Evolutionary conservation across 2,113 vertebrate species (phyloP).

Genomic region (Aplodontia rufa): DNA sequence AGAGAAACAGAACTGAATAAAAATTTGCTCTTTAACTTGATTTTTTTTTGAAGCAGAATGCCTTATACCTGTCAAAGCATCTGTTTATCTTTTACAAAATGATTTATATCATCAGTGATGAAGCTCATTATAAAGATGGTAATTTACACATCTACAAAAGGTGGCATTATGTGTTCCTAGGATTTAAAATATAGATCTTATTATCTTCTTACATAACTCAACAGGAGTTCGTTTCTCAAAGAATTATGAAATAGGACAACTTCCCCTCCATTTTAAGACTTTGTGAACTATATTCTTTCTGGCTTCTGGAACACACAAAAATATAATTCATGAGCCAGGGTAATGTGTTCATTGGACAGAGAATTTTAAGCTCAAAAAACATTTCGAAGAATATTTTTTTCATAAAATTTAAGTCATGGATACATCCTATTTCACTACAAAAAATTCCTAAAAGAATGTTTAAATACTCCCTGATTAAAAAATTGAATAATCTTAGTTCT

Average conservation of each 20-base stretch:
- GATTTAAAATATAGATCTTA: constrained; percentile 35
- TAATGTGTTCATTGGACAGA: constrained; percentile 35
- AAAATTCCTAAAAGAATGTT: background rate
- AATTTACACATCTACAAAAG: constrained; percentile 72
- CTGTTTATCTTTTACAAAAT: constrained; percentile 71
- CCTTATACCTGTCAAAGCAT: constrained; percentile 75
- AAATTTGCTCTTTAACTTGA: constrained; percentile 58
- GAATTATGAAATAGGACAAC: constrained; percentile 34
- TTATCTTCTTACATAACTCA: constrained; percentile 29
- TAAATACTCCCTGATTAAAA: background rate
- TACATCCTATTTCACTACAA: background rate
- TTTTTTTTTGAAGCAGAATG: constrained; percentile 65
- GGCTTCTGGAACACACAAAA: constrained; percentile 45
- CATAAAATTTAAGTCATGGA: constrained; percentile 41
- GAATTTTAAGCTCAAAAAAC: constrained; percentile 38
- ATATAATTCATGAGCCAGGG: constrained; percentile 45
- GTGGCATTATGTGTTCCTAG: constrained; percentile 71
- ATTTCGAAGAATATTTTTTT: constrained; percentile 47
- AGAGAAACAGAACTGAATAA: constrained; percentile 66
- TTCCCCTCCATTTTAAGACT: constrained; percentile 40
- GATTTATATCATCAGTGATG: constrained; percentile 70
- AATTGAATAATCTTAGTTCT: background rate
- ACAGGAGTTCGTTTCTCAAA: constrained; percentile 37
- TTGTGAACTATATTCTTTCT: constrained; percentile 45
- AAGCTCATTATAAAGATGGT: constrained; percentile 77